Evolutionary conservation across 2,113 vertebrate species (phyloP).

Genomic region (Zingel zingel): DNA sequence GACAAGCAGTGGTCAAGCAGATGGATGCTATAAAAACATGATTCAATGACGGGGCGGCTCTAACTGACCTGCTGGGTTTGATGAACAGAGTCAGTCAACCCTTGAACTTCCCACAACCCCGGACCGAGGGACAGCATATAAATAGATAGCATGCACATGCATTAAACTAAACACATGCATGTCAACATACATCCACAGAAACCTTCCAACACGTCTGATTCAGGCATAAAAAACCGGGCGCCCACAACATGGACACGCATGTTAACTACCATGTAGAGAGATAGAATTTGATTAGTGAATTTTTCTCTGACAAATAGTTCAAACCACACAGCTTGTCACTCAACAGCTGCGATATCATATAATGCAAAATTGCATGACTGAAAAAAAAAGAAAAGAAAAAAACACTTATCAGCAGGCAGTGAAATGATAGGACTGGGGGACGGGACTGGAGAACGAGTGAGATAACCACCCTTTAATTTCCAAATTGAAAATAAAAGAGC

Average conservation of each 20-base stretch:
- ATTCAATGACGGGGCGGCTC: constrained; percentile 29
- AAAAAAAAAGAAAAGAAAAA: not conserved
- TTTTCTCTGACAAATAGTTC: not conserved
- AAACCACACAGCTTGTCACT: not conserved
- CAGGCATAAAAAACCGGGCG: not conserved
- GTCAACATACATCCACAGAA: constrained; percentile 16
- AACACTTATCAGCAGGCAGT: not conserved
- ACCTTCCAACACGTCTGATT: not conserved
- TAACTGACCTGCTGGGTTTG: constrained; percentile 24
- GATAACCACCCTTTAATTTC: not conserved
- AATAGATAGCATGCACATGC: constrained; percentile 5
- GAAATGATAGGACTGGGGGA: not conserved
- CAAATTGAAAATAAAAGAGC: not conserved
- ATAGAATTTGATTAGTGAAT: too few species aligned
- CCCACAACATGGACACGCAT: not conserved
- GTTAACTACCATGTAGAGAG: not conserved
- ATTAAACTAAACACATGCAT: constrained; percentile 25
- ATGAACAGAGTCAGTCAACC: constrained; percentile 54
- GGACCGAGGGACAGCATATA: constrained; percentile 36
- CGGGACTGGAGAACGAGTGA: not conserved
- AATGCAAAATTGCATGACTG: not conserved
- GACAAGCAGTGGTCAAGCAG: constrained; percentile 32
- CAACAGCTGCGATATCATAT: not conserved
- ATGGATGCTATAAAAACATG: constrained; percentile 48
- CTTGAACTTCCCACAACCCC: constrained; percentile 54